Evolutionary conservation across 1,140 invertebrate species (phyloP).

Genomic region (Drosophila kepulauana): DNA sequence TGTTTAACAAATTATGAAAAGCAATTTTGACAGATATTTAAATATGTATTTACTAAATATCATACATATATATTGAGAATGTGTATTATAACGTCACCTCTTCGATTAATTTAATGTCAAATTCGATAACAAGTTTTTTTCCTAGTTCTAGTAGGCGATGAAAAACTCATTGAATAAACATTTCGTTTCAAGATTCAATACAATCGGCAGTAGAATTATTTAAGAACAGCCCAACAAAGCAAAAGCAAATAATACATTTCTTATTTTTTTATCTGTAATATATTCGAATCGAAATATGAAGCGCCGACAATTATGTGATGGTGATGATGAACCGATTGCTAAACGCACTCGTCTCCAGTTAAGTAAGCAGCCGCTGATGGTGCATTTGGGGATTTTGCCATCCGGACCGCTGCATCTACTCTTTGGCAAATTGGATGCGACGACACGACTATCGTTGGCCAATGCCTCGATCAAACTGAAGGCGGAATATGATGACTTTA

Average conservation of each 20-base stretch:
- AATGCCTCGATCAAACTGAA: conserved; percentile 1
- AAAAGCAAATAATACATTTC: background rate
- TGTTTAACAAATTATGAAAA: conserved; percentile 36
- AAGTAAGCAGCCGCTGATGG: too few relatives aligned
- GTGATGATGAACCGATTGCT: background rate
- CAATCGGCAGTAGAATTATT: background rate
- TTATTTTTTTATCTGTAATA: background rate
- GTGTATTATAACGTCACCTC: conserved; percentile 19
- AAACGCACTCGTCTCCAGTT: conserved; percentile 10
- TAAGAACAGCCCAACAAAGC: background rate
- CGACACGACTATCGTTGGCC: background rate
- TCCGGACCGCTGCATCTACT: conserved; percentile 21
- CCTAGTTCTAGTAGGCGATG: conserved; percentile 7
- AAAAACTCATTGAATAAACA: conserved; percentile 21
- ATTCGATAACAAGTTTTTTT: conserved; percentile 7
- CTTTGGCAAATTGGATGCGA: conserved; percentile 15
- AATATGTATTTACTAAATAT: conserved; percentile 5
- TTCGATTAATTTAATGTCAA: conserved; percentile 42
- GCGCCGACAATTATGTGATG: background rate
- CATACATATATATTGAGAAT: background rate
- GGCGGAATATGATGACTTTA: background rate
- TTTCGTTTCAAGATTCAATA: conserved; percentile 29
- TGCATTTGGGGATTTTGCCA: conserved; percentile 27
- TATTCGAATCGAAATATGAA: conserved; percentile 7
- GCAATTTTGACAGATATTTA: conserved; percentile 22